Base-by-base conservation (phyloP, 2,888 invertebrate species). In the Chrysolina haemoptera region DNA sequence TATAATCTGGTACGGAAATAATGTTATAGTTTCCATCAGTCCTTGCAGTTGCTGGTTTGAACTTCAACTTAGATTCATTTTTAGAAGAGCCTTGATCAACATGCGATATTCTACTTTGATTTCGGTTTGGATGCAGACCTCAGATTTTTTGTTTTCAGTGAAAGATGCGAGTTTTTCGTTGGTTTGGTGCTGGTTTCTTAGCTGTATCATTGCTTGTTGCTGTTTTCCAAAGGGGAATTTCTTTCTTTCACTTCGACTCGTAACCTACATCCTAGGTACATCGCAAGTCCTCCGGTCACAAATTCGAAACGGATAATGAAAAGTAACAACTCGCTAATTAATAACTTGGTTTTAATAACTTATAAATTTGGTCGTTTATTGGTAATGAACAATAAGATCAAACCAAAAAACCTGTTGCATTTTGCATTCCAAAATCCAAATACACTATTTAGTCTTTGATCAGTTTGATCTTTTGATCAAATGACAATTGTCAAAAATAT, bases 1-100 rank as follows among this genome's bases (percentile, higher is more conserved):
- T 77, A 64, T 55, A 77, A 41, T 78, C 78, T 8, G 78, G 78
- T 11, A 78, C 72, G 8, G 65, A 46, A 18, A 79, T 70, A 35
- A 77, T 50, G n/a, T 76, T 73, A 12, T 35, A 18, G 27, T 69
- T 40, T 16, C 50, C 50, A 35, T 73, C 41, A 20, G 69, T 70
- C 20, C 20, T 50, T 48, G 67, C 59, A 50, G 63, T 50, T 20
- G 70, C 68, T 5, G 66, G 5, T 27, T 27, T 5, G 5, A 27
- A 41, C 40, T 69, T 65, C 43, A 65, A 70, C 55, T 70, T 67
- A 27, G 70, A 40, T 18, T 18, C 16, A 11, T 43, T 43, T 12
- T 43, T 43, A 12, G 1, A 16, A 53, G 50, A 18, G 6, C 10
- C 11, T 18, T 18, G 10, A 18, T 53, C 6, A 9, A 9, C 1